Evolutionary conservation across 2,113 vertebrate species (phyloP), one percentile per base, ranked within the genome.

Genomic region (Alaudala cheleensis): DNA sequence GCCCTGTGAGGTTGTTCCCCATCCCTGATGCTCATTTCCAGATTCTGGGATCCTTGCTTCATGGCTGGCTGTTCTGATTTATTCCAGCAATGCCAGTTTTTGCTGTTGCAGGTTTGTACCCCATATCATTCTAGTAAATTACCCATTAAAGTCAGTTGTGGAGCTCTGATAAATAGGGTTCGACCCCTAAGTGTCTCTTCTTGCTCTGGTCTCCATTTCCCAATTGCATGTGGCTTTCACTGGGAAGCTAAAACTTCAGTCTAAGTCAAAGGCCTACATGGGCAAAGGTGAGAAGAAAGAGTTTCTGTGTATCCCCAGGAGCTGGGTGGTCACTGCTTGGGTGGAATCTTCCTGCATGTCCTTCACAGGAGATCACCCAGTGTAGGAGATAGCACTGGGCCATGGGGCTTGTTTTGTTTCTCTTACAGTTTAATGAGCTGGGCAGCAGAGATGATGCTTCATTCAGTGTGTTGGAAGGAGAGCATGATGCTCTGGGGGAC

Each of bases 1-100:
- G 64, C 40, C 19, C 42, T 28, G 0, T 44, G 58, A 2, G 1
- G 39, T 42, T 80, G 18, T 72, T 40, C 2, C 33, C 8, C 44
- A 47, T 79, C 34, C 17, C 18, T 42, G 21, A 25, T 60, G 45
- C 33, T 23, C 25, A 11, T 76, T 53, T 69, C 51, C 42, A 44
- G 18, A 9, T 51, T 10, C 18, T 3, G 3, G 45, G 31, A 50
- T 66, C 34, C 18, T 70, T 71, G 42, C 9, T 57, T 49, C 12
- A 9, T 58, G 58, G 19, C 40, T 76, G 40, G 26, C 15, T 85
- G 24, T 60, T 7, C 2, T 39, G 58, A 15, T 85, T 81, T 83
- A 61, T 39, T 77, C 51, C 3, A 3, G 13, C 34, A 49, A 13
- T 64, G 13, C 22, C 20, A 11, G 33, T 58, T 74, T 78, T 71